Conservation (phyloP, 2,888 invertebrate genomes). For the Lithosia quadra region DNA sequence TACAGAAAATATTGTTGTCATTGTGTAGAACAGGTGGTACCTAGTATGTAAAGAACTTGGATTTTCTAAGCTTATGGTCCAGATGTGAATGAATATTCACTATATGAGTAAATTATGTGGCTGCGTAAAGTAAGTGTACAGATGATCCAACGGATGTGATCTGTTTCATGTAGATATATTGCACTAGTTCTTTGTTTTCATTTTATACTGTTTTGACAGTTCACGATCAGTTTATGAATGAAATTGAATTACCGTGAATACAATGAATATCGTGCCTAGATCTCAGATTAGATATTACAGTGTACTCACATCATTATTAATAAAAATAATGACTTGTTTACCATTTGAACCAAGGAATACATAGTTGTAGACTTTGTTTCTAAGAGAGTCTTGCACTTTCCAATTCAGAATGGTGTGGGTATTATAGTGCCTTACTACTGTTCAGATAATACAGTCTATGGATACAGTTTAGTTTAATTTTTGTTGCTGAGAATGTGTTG, state of each 20-base stretch:
- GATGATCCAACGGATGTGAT: conserved; percentile 40
- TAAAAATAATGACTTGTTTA: conserved; percentile 25
- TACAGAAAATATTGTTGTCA: conserved; percentile 71
- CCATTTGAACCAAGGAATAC: conserved; percentile 5
- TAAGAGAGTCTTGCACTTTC: conserved; percentile 35
- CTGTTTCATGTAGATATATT: conserved; percentile 42
- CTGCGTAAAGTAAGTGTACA: conserved; percentile 39
- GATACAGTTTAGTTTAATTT: no score
- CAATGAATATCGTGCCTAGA: conserved; percentile 78
- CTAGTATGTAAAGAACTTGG: conserved; percentile 58
- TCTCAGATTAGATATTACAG: conserved; percentile 71
- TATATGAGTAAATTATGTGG: conserved; percentile 44
- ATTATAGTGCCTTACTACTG: not conserved
- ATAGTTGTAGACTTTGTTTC: conserved; percentile 31
- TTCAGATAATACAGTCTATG: not conserved
- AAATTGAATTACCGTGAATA: conserved; percentile 76
- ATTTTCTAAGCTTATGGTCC: conserved; percentile 53
- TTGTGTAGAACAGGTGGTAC: conserved; percentile 82
- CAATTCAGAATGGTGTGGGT: conserved; percentile 2
- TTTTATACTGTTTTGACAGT: conserved; percentile 78
- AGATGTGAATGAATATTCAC: conserved; percentile 68
- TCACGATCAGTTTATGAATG: conserved; percentile 83
- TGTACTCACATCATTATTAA: conserved; percentile 54
- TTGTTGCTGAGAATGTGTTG: not conserved
- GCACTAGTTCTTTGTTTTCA: conserved; percentile 75